Evolutionary conservation across 2,797 vertebrate species (phyloP).

Genomic region (Crypturellus tataupa): DNA sequence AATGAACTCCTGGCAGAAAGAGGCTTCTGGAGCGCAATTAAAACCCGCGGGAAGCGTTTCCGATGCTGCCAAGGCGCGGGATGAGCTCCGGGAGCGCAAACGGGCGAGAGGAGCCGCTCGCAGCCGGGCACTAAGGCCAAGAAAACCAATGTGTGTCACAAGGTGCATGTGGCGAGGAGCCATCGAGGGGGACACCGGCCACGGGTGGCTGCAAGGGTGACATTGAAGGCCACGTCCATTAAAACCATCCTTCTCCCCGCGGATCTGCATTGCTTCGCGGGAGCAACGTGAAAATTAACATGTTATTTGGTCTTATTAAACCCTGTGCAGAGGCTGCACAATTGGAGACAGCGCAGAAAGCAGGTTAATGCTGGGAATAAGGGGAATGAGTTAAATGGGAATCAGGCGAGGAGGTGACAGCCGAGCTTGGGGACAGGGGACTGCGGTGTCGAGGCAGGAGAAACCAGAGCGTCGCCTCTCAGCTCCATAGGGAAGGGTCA

Average conservation of each 20-base stretch:
- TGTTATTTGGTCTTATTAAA: constrained; percentile 13
- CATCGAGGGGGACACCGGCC: constrained; percentile 11
- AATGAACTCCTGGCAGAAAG: constrained; percentile 63
- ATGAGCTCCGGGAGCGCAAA: constrained; percentile 57
- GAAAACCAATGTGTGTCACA: constrained; percentile 59
- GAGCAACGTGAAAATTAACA: constrained; percentile 32
- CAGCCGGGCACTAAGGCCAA: constrained; percentile 18
- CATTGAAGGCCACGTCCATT: neutral
- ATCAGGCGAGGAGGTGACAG: constrained; percentile 35
- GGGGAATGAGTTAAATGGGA: constrained; percentile 68
- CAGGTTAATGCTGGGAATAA: constrained; percentile 59
- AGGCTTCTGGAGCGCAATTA: constrained; percentile 39
- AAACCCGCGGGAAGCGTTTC: neutral
- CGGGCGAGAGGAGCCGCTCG: constrained; percentile 35
- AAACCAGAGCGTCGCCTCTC: neutral
- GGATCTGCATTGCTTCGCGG: neutral
- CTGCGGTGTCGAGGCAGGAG: neutral
- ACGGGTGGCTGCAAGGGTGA: neutral
- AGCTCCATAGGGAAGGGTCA: constrained; percentile 25
- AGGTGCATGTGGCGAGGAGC: constrained; percentile 61
- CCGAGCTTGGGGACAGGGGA: neutral
- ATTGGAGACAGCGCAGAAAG: constrained; percentile 6
- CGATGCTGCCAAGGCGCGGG: neutral
- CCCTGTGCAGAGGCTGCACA: constrained; percentile 1
- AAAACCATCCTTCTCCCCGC: neutral